These are phyloP conservation scores for Telmatherina bonti DNA, from an alignment of 2,797 vertebrate genomes.

Conservation along the genomic window DNA sequence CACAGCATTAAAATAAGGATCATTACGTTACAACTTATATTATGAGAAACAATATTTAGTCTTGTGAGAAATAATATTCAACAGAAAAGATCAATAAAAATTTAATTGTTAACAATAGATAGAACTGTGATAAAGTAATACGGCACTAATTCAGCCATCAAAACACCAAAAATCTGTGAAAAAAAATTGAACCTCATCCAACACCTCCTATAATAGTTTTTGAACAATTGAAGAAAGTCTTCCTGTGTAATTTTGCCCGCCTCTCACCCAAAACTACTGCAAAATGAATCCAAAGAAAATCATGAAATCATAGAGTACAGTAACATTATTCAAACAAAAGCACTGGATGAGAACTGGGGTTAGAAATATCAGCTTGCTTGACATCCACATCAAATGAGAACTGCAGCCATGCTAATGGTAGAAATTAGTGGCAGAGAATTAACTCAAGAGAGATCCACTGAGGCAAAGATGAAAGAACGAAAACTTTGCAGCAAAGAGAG, in stretches of 20 bases:
- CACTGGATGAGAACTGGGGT: constrained; percentile 90
- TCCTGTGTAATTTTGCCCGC: constrained; percentile 97
- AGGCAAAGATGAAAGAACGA: constrained; percentile 77
- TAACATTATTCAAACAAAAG: constrained; percentile 86
- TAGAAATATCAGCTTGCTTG: constrained; percentile 99
- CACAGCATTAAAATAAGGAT: constrained; percentile 70
- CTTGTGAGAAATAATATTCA: constrained; percentile 45
- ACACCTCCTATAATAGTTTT: constrained; percentile 28
- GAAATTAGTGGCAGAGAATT: constrained; percentile 76
- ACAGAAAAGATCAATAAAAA: constrained; percentile 67
- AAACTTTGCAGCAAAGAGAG: constrained; percentile 80
- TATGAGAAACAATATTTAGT: constrained; percentile 36
- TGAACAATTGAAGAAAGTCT: constrained; percentile 82
- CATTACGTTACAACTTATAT: constrained; percentile 70
- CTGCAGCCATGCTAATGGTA: constrained; percentile 83
- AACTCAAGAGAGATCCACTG: constrained; percentile 74
- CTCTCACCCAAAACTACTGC: constrained; percentile 86
- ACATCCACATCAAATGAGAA: constrained; percentile 94
- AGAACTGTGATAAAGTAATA: constrained; percentile 72
- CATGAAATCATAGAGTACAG: constrained; percentile 76
- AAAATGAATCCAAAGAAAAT: constrained; percentile 81
- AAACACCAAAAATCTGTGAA: constrained; percentile 66
- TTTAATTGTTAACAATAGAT: constrained; percentile 77
- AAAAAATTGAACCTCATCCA: constrained; percentile 49
- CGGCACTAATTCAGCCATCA: constrained; percentile 84